Conservation (phyloP, 2,113 vertebrate genomes). For the Saguinus imperator region DNA sequence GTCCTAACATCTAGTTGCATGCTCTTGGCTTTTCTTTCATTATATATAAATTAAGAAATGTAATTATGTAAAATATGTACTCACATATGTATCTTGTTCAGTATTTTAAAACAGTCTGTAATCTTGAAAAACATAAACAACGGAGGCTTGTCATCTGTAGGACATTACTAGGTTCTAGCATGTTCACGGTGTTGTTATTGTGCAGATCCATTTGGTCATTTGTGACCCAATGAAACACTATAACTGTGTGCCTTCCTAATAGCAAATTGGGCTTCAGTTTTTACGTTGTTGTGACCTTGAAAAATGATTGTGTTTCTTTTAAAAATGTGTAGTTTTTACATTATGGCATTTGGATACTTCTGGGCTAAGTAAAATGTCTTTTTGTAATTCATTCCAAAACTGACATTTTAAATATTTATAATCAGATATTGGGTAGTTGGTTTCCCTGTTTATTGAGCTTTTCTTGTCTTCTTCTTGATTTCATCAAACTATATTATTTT, state of each 20-base stretch:
- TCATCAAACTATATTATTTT: conserved; percentile 1
- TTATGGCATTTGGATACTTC: neutral
- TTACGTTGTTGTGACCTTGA: neutral
- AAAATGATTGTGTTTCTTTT: neutral
- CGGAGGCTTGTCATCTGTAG: neutral
- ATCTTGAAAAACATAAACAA: neutral
- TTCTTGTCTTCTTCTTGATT: neutral
- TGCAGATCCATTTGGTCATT: neutral
- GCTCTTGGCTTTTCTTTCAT: neutral
- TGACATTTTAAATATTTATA: neutral
- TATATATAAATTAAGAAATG: neutral
- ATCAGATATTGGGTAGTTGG: neutral
- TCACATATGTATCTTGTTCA: neutral
- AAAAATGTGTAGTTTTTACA: neutral
- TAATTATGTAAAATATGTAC: neutral
- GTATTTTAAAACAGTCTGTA: neutral
- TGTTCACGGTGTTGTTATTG: neutral
- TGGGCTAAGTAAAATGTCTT: neutral
- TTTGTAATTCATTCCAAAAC: conserved; percentile 28
- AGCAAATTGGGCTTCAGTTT: neutral
- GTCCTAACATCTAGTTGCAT: neutral
- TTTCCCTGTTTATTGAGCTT: neutral
- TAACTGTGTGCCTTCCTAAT: neutral
- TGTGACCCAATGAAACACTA: neutral
- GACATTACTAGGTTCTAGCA: neutral